Evolutionary conservation across 1,140 invertebrate species (phyloP).

Genomic region (Hirudo medicinalis): DNA sequence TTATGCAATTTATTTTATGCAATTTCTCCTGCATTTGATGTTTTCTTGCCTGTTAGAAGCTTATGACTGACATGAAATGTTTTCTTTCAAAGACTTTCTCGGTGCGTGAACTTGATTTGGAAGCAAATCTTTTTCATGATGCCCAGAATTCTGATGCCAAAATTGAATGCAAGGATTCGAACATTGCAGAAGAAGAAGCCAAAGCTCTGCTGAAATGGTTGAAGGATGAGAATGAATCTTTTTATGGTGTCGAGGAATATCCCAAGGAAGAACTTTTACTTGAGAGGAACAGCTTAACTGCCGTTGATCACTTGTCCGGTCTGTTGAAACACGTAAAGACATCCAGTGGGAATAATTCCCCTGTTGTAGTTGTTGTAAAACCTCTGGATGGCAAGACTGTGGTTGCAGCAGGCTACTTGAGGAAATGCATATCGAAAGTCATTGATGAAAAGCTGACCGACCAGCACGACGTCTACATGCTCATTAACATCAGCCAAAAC

Average conservation of each 20-base stretch:
- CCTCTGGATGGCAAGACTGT: background rate
- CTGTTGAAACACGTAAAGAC: background rate
- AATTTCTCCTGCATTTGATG: too few relatives aligned
- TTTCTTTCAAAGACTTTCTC: too few relatives aligned
- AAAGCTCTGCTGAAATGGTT: too few relatives aligned
- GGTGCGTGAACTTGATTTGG: too few relatives aligned
- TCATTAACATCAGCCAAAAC: background rate
- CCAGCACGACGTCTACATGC: conserved; percentile 1
- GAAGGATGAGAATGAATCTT: too few relatives aligned
- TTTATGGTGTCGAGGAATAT: background rate
- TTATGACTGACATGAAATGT: too few relatives aligned
- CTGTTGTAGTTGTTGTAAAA: background rate
- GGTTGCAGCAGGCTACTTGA: background rate
- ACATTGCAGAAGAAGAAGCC: too few relatives aligned
- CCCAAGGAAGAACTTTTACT: conserved; percentile 9
- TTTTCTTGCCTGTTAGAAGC: too few relatives aligned
- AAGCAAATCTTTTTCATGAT: too few relatives aligned
- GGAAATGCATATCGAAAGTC: conserved; percentile 5
- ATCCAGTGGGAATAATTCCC: too few relatives aligned
- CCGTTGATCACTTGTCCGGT: background rate
- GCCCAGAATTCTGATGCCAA: too few relatives aligned
- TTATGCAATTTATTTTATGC: background rate
- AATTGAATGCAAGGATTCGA: too few relatives aligned
- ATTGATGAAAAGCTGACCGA: conserved; percentile 5
- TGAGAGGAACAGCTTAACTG: background rate